Base-by-base conservation (phyloP, 2,797 vertebrate species). In the Megaceryle alcyon region DNA sequence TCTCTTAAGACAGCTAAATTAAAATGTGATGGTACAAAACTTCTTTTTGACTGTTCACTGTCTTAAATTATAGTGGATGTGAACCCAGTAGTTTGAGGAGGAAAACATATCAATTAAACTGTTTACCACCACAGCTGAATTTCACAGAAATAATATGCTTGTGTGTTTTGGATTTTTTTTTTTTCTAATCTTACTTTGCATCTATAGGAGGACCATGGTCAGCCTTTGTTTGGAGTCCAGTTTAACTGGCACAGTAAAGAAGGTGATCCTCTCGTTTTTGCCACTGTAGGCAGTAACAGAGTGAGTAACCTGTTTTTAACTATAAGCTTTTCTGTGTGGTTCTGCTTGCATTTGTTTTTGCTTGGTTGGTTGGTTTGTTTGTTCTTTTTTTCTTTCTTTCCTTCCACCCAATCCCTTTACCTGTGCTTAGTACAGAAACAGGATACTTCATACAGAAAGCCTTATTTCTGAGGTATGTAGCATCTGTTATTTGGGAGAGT, bases 241-340 rank as follows among this genome's bases (percentile, higher is more conserved):
- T 99, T 99, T 95, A 99, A 99, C 97, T 99, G 99, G 99, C 99
- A 99, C 97, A 99, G 99, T 97, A 99, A 99, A 97, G 99, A 99
- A 98, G 99, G 99, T 23, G 99, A 99, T 97, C 99, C 99, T 2
- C 98, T 99, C 68, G 99, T 99, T 95, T 99, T 99, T 83, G 99
- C 99, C 72, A 99, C 99, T 21, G 99, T 99, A 5, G 99, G 99
- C 85, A 99, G 99, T 96, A 99, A 99, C 98, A 98, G 99, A 97
- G 99, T 99, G 92, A 98, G 98, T 97, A 92, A 73, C 86, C 14
- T 64, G 31, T 48, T 82, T 72, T 41, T 59, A 51, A 29, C 49
- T 46, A 2, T 88, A 31, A 15, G 3, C 37, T 15, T 26, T 80
- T 90, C 82, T 0, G 0, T 59, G 35, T 82, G 39, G 31, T 73